Evolutionary conservation across 92 coral and sea anemone genomes (phyloP).

Genomic region (Anthopleura xanthogrammica): DNA sequence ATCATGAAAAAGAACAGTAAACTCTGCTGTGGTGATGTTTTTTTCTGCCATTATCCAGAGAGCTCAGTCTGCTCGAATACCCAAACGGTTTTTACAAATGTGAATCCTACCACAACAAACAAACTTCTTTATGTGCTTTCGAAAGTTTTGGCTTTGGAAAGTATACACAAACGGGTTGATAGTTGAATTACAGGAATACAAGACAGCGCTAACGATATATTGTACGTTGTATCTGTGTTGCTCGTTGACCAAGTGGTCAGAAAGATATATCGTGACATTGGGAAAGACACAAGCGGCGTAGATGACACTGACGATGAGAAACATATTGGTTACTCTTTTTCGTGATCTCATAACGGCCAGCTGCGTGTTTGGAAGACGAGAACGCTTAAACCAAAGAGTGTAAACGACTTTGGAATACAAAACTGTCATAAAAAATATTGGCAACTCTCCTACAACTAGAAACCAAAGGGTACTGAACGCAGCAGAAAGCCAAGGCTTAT

Average conservation of each 20-base stretch:
- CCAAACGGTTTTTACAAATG: too few species aligned
- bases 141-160: constrained; percentile 46
- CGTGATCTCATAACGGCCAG: constrained; percentile 42
- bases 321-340: constrained; percentile 69
- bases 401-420: constrained; percentile 9
- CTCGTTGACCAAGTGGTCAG: constrained; percentile 20
- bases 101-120: too few species aligned
- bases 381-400: constrained; percentile 21
- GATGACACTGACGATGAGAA: constrained; percentile 47
- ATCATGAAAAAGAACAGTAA: too few species aligned
- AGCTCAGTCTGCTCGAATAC: too few species aligned
- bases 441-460: constrained; percentile 24
- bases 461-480: constrained; percentile 43
- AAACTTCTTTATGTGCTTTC: background rate
- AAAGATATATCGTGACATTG: constrained; percentile 53
- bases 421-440: background rate
- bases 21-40: too few species aligned
- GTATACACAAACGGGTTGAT: constrained; percentile 63
- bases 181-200: constrained; percentile 38
- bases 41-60: too few species aligned
- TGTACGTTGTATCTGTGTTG: constrained; percentile 24
- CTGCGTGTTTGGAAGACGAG: constrained; percentile 30
- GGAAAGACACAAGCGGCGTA: constrained; percentile 56
- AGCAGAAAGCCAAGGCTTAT: background rate
- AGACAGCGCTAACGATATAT: too few species aligned